Base-by-base conservation (phyloP, 1,140 invertebrate genomes). In the Grapholita molesta region DNA sequence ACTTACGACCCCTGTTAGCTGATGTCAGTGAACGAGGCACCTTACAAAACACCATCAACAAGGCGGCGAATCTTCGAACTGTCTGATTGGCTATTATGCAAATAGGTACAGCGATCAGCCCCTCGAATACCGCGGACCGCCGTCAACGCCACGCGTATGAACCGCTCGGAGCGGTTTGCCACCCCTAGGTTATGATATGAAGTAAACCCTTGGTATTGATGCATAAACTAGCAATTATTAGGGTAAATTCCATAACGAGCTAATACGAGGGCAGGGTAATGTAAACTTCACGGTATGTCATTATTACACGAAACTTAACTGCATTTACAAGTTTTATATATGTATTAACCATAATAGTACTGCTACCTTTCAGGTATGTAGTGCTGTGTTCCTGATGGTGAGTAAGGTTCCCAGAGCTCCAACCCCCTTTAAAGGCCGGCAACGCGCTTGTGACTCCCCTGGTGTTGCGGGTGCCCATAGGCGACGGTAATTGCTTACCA, bases 51-150 rank as follows among this genome's bases (percentile, higher is more conserved):
- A 42, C 67, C 70, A 72, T 72, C 38, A 64, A 69, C 69, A 65
- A 64, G 69, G 67, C 71, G 69, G 64, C 67, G 70, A 73, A 68
- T 68, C 65, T 35, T 35, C 64, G 64, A 65, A 33, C 32, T 61
- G 55, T 61, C 73, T 80, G 78, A 84, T 82, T 82, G 78, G 78
- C 77, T 75, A 80, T 84, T 80, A 84, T 80, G 82, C 75, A 80
- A 82, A 84, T 84, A 65, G 48, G 18, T 65, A 65, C 18, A 65
- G 23, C 64, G 33, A 38, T 38, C 24, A 61, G 25, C 55, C 55
- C 55, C 21, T 57, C 24, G 53, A 9, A 61, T 61, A 61, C 24
- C 12, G n/a, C 25, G n/a, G 15, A 11, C 53, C 53, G n/a, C 55
- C 21, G 53, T 8, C 23, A 30, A 12, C 35, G 11, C 33, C 33